Conservation (phyloP, 2,113 vertebrate species). For the Spea bombifrons region DNA sequence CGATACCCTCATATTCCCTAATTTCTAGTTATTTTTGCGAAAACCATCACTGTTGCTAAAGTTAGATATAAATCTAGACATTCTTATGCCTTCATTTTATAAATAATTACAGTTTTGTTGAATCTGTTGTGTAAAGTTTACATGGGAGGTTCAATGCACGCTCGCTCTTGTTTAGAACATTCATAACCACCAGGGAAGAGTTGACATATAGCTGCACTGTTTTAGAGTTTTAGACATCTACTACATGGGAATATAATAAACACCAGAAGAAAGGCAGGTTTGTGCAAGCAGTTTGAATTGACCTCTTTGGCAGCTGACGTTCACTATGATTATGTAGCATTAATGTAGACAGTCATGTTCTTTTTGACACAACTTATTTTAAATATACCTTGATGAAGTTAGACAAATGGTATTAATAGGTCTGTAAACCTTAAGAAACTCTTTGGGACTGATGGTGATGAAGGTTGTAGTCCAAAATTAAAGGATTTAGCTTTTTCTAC, state of each 20-base stretch:
- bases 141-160: conserved; percentile 97
- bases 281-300: conserved; percentile 80
- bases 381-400: not conserved
- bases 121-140: conserved; percentile 99
- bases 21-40: conserved; percentile 23
- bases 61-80: conserved; percentile 81
- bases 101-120: conserved; percentile 99
- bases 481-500: too few species aligned
- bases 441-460: too few species aligned
- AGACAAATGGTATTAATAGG: too few species aligned
- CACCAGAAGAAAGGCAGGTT: conserved; percentile 97
- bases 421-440: too few species aligned
- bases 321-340: conserved; percentile 73
- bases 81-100: conserved; percentile 90
- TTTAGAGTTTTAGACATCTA: conserved; percentile 87
- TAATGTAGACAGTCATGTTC: conserved; percentile 73
- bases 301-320: conserved; percentile 83
- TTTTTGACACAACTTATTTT: not conserved
- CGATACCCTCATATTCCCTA: not conserved
- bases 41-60: conserved; percentile 72
- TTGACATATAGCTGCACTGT: conserved; percentile 94
- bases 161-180: conserved; percentile 98
- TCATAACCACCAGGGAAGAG: conserved; percentile 96
- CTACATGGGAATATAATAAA: conserved; percentile 96
- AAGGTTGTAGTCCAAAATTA: too few species aligned